Evolutionary conservation across 64 coral and sea anemone species (phyloP).

Genomic region (Stylophora pistillata): DNA sequence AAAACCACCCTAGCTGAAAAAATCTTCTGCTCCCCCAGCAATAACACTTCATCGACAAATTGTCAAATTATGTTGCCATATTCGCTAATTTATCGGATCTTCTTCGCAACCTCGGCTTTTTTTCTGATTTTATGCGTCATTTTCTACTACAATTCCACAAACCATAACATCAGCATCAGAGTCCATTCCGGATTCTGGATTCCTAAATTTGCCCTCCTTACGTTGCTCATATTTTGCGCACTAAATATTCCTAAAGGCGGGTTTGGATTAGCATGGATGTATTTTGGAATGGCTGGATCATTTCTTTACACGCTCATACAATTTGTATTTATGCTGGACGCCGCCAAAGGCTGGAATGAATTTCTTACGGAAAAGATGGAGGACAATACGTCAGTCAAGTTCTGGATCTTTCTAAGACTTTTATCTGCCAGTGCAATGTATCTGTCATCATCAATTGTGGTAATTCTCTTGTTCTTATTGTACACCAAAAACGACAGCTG

Average conservation of each 20-base stretch:
- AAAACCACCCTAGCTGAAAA: background rate
- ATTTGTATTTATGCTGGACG: constrained; percentile 71
- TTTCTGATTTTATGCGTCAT: constrained; percentile 58
- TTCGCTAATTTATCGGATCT: constrained; percentile 66
- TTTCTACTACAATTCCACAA: background rate
- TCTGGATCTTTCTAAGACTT: constrained; percentile 19
- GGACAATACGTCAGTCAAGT: background rate
- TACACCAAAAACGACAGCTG: constrained; percentile 65
- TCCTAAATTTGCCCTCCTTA: constrained; percentile 51
- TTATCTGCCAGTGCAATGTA: constrained; percentile 14
- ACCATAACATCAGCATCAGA: constrained; percentile 4
- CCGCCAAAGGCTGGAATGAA: constrained; percentile 50
- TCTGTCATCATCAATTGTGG: background rate
- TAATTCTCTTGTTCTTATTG: constrained; percentile 40
- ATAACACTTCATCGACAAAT: background rate
- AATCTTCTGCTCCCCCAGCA: background rate
- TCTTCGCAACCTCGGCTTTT: constrained; percentile 43
- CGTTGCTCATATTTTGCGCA: constrained; percentile 44
- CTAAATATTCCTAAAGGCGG: constrained; percentile 49
- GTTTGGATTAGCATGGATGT: constrained; percentile 73
- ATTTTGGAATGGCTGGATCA: constrained; percentile 54
- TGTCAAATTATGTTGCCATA: constrained; percentile 39
- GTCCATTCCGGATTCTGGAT: constrained; percentile 84
- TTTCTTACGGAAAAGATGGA: constrained; percentile 31
- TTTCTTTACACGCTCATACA: constrained; percentile 65